Base-by-base conservation (phyloP, 1,140 invertebrate species). In the Leptinotarsa defecta region DNA sequence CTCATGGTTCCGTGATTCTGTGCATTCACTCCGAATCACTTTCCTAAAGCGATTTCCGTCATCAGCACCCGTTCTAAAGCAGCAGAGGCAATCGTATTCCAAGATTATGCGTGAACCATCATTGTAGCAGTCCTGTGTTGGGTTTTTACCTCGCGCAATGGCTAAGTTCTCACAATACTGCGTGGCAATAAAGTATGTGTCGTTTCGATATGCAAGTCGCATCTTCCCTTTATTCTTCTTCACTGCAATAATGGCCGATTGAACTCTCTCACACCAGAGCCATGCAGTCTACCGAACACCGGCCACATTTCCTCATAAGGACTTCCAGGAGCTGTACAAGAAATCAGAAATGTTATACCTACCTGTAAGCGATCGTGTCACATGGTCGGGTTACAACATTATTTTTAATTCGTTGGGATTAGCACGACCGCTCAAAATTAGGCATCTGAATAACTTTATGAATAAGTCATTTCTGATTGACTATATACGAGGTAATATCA, bases 241-340 rank as follows among this genome's bases (percentile, higher is more conserved):
- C 69, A 57, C 69, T 22, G 69, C 64, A 65, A 65, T 71, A 71
- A 71, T 71, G 52, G 69, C 69, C 69, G 69, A 71, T 71, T 71
- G 69, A 71, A 71, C 69, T 71, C 69, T 71, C 69, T 71, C 69
- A 71, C 69, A 71, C 19, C 49, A 71, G 69, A 71, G 69, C 69
- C 69, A 71, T 71, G 69, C 69, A 71, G 69, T 71, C 69, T 71
- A 61, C 69, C 43, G 69, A 57, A 57, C 52, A 57, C 49, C 15
- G 48, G 64, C 27, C 49, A 48, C 43, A 71, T 71, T 22, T 71
- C 69, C 69, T 22, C 69, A 71, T 48, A 71, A 71, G 69, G 69
- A 71, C 69, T 71, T 71, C 69, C 69, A 71, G 69, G 49, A 71
- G 69, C 49, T 61, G 20, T 48, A 57, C 69, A 57, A 71, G 69